A percentile compares a stretch with the other conserved stretches of the same genome.
Evolutionary conservation across 2,113 vertebrate genomes (phyloP).

Genomic region (Perca flavescens): DNA sequence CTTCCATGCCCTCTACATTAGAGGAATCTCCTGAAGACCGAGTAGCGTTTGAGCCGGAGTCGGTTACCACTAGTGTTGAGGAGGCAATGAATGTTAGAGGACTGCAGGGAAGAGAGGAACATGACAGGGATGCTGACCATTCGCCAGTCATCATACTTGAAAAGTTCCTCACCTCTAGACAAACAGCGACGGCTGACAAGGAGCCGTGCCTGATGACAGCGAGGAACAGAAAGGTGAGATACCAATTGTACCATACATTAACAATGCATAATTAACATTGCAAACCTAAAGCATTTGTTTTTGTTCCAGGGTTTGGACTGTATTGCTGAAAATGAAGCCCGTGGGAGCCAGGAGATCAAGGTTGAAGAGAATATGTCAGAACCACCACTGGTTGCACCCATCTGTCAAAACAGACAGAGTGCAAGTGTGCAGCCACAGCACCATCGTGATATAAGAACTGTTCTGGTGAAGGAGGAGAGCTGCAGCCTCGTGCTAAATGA

Average conservation of each 20-base stretch:
- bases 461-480: conserved; percentile 84
- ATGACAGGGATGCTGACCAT: conserved; percentile 39
- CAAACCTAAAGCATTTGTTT: background rate
- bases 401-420: conserved; percentile 34
- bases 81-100: conserved; percentile 53
- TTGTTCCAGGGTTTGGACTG: conserved; percentile 46
- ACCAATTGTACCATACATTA: background rate
- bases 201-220: background rate
- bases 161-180: conserved; percentile 69
- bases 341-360: conserved; percentile 68
- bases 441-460: conserved; percentile 65
- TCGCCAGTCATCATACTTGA: conserved; percentile 80
- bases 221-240: conserved; percentile 54
- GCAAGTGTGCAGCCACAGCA: conserved; percentile 45
- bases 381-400: background rate
- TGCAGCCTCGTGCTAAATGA: conserved; percentile 58
- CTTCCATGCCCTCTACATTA: conserved; percentile 20
- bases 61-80: conserved; percentile 60
- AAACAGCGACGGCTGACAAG: conserved; percentile 33
- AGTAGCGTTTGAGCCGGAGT: conserved; percentile 69
- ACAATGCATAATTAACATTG: background rate
- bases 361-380: conserved; percentile 67
- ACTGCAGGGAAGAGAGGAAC: conserved; percentile 43
- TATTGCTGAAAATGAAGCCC: conserved; percentile 23
- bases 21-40: conserved; percentile 67